Base-by-base conservation (phyloP, 1,140 invertebrate genomes). In the Meloidogyne floridensis region DNA sequence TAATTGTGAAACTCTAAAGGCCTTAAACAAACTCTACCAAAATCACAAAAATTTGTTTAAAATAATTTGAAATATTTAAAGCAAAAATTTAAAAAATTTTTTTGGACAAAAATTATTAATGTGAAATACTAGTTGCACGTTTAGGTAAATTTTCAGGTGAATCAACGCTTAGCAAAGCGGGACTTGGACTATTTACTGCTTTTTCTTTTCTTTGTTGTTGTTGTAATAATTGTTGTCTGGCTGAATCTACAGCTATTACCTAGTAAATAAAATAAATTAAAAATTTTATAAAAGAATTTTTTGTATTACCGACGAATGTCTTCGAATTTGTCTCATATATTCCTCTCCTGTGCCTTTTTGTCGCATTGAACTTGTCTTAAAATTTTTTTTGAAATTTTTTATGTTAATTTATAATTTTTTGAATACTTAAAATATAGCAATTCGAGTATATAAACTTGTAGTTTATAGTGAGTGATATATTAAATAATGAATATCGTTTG, bases 271-370 rank as follows among this genome's bases (percentile, higher is more conserved):
- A 32, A 32, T 32, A 7, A 8, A 78, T 20, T n/a, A 56, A 42
- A 54, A 11, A 54, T 11, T 4, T n/a, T n/a, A 6, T 18, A 32
- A 13, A 74, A 74, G 6, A 47, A 74, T 32, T 74, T 32, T 74
- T 74, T n/a, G 11, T 15, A 56, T 56, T 20, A 79, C 77, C 77
- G 77, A 79, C n/a, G 77, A 79, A 71, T 79, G 77, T 18, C 77
- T 79, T 79, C 77, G 69, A 72, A 79, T 79, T 72, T 79, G 77
- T 65, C 54, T 20, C 51, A 78, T 32, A 65, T 70, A 71, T 42
- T 78, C 77, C 53, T 79, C 77, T 70, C 77, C 77, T 2, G 69
- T 79, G 32, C 32, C 13, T 32, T 47, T 79, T 71, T 79, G 69
- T 13, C 77, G 18, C 59, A 79, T 54, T 51, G 77, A 79, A 51